These are phyloP conservation scores for Sphenodon punctatus DNA, from an alignment of 2,797 vertebrate genomes.

Conservation along the genomic window DNA sequence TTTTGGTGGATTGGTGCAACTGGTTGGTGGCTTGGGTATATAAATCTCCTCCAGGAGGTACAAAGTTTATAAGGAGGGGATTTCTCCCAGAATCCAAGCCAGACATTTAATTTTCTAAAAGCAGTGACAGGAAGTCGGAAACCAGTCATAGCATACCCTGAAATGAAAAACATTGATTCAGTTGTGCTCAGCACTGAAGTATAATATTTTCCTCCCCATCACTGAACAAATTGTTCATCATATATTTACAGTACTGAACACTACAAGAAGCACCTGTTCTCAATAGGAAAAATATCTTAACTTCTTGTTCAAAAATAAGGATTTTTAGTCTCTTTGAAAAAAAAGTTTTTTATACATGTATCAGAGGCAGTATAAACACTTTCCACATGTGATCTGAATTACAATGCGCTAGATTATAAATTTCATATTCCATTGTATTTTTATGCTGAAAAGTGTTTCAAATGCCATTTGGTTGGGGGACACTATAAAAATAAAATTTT, in stretches of 20 bases:
- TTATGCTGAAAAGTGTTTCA: too few species aligned
- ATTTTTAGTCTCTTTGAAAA: background rate
- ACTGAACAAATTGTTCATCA: background rate
- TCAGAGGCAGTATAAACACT: background rate
- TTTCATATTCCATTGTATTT: too few species aligned
- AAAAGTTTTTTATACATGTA: background rate
- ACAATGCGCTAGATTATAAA: too few species aligned
- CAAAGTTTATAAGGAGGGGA: constrained; percentile 45
- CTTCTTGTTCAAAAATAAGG: background rate
- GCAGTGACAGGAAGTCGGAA: constrained; percentile 62
- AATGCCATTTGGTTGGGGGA: too few species aligned
- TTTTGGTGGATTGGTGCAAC: constrained; percentile 46
- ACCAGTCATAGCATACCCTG: constrained; percentile 70
- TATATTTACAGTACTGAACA: background rate
- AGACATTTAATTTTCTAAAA: constrained; percentile 70
- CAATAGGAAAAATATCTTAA: background rate
- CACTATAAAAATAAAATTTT: too few species aligned
- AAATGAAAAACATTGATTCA: constrained; percentile 33
- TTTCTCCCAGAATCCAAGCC: constrained; percentile 69
- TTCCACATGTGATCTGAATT: background rate
- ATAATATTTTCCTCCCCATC: background rate
- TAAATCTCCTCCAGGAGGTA: constrained; percentile 56
- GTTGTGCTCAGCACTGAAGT: background rate
- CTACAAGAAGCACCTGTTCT: background rate
- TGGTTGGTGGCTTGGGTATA: constrained; percentile 59